Evolutionary conservation across 2,888 invertebrate species (phyloP).

Genomic region (Anorthoa munda): DNA sequence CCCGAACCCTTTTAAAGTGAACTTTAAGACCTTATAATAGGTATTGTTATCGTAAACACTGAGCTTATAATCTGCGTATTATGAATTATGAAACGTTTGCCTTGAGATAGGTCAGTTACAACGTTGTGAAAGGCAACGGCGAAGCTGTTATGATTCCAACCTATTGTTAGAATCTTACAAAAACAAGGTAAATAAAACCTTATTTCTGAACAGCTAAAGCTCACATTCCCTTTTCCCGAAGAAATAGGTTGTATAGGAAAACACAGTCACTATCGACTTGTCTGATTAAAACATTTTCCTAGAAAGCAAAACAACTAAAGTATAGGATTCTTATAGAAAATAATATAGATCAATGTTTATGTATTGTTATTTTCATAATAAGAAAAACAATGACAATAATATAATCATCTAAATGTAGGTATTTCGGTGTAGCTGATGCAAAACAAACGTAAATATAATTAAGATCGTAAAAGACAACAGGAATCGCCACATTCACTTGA

Average conservation of each 20-base stretch:
- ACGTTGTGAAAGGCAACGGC: constrained; percentile 22
- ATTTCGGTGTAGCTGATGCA: not conserved
- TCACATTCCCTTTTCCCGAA: not conserved
- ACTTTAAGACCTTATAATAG: not conserved
- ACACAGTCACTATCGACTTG: not conserved
- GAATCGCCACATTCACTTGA: no score
- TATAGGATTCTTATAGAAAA: not conserved
- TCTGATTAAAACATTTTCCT: constrained; percentile 11
- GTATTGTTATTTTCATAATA: not conserved
- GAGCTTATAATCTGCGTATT: not conserved
- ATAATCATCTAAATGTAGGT: not conserved
- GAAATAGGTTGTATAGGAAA: constrained; percentile 11
- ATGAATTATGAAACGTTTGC: constrained; percentile 28
- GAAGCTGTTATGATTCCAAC: constrained; percentile 31
- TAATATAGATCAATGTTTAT: not conserved
- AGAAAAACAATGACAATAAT: not conserved
- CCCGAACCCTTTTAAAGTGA: not conserved
- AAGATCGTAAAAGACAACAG: no score
- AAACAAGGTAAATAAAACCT: constrained; percentile 34
- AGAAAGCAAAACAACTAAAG: constrained; percentile 5
- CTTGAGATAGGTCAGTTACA: constrained; percentile 65
- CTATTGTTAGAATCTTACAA: constrained; percentile 30
- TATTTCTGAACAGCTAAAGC: not conserved
- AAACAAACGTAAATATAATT: not conserved
- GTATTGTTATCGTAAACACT: constrained; percentile 8